These are phyloP conservation scores for Pandemis corylana DNA, from an alignment of 2,888 invertebrate species.

Conservation along the genomic window DNA sequence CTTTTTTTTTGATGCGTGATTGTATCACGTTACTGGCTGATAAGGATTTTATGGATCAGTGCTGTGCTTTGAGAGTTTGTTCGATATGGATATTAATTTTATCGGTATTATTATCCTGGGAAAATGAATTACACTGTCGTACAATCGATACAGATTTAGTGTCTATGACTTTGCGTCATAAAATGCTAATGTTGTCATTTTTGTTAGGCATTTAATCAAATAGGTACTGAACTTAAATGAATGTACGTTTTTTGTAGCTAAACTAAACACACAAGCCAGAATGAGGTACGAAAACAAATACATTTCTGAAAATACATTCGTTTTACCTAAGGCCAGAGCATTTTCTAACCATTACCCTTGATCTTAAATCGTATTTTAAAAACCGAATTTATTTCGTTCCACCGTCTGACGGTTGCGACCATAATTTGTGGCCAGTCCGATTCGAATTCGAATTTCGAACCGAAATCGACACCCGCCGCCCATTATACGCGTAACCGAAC, in stretches of 20 bases:
- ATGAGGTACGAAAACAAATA: background rate
- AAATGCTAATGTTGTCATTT: background rate
- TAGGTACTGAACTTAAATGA: too few species aligned
- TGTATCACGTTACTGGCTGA: constrained; percentile 39
- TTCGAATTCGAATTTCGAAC: constrained; percentile 12
- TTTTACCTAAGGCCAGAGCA: background rate
- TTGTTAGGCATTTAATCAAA: too few species aligned
- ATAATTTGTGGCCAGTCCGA: constrained; percentile 14
- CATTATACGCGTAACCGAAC: constrained; percentile 23
- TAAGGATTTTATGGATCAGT: constrained; percentile 37
- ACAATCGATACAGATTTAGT: background rate
- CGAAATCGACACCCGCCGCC: constrained; percentile 27
- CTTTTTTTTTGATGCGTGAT: constrained; percentile 35
- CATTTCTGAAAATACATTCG: background rate
- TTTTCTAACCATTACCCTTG: background rate
- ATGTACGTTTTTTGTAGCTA: too few species aligned
- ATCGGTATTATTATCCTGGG: constrained; percentile 1
- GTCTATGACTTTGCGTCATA: background rate
- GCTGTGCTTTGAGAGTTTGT: constrained; percentile 26
- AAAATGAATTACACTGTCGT: background rate
- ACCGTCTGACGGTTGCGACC: constrained; percentile 1
- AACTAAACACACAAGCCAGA: background rate
- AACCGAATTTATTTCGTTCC: constrained; percentile 6
- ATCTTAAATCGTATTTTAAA: background rate
- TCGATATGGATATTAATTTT: constrained; percentile 21